Base-by-base conservation (phyloP, 2,888 invertebrate species). In the Diadegma fenestrale region DNA sequence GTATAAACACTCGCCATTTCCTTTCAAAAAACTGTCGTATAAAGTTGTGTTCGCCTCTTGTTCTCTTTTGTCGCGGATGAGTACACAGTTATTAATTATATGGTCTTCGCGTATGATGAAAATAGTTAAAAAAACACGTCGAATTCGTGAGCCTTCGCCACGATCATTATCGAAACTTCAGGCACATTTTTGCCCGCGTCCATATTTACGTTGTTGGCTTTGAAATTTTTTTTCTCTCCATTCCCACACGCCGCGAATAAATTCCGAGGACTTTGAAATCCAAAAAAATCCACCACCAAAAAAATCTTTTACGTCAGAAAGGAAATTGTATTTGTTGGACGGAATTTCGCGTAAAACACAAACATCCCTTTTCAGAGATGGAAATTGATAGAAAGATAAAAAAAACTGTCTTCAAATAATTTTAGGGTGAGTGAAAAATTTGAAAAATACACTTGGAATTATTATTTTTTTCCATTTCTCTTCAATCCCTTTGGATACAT, bases 1-100 rank as follows among this genome's bases (percentile, higher is more conserved):
- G 45, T 48, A 19, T 4, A 30, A n/a, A 63, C 79, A 41, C 43
- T 68, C 41, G 26, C 54, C 30, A 43, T 71, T 45, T 54, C 64
- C 61, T 63, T 58, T 80, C 64, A 26, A 71, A 22, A n/a, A 69
- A 54, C 14, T 41, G 48, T 43, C 75, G 69, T 61, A 22, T 48
- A n/a, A n/a, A n/a, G 3, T 78, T 72, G n/a, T n/a, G 48, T 26
- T 14, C 37, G 48, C 73, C 69, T 19, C 69, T 84, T 19, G 14
- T 33, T 64, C 22, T 73, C 43, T 79, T 71, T 51, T 66, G 71
- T 76, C 51, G 76, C 75, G 78, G n/a, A 48, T 66, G 26, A 48
- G 66, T 22, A 84, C 54, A 84, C 84, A 80, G 19, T 76, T 80
- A 84, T 84, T 84, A 84, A 77, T 84, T 84, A 80, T 80, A 72